Percentiles rank a stretch among this genome's conserved stretches.
phyloP scores from a whole-genome alignment of 2,113 vertebrate species.

The Microtus richardsoni region DNA sequence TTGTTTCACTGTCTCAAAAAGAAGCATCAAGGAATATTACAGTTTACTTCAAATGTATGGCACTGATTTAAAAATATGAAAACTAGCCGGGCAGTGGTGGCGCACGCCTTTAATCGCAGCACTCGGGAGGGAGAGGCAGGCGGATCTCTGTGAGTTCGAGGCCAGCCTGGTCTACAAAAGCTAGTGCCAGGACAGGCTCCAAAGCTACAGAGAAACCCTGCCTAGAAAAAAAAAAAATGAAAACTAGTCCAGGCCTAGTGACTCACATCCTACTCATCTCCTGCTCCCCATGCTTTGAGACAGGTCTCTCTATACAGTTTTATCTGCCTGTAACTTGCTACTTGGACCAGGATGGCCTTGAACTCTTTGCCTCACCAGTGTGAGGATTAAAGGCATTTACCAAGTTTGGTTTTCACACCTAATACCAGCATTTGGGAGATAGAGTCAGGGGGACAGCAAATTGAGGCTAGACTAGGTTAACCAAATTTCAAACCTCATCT shows the following conservation, averaged over 20 bases:
- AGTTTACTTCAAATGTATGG: conserved; percentile 22
- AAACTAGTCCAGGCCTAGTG: background rate
- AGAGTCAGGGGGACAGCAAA: background rate
- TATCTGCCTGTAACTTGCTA: background rate
- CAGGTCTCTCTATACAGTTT: background rate
- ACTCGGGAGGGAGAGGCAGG: no score
- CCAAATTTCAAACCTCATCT: background rate
- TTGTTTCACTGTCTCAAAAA: background rate
- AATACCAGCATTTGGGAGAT: background rate
- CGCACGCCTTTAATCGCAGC: no score
- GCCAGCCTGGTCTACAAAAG: no score
- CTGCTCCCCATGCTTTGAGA: background rate
- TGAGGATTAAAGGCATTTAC: background rate
- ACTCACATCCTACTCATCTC: background rate
- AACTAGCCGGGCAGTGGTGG: background rate
- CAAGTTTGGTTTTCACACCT: background rate
- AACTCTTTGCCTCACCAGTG: background rate
- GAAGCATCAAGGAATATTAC: conserved; percentile 19
- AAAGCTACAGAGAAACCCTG: no score
- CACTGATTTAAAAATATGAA: conserved; percentile 37
- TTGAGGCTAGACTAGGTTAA: background rate
- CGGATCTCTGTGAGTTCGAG: no score
- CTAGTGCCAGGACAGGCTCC: no score
- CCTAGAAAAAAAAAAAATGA: background rate
- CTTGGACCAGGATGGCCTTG: background rate